phyloP scores from a whole-genome alignment of 2,113 vertebrate genomes.

The Poicephalus meyeri region DNA sequence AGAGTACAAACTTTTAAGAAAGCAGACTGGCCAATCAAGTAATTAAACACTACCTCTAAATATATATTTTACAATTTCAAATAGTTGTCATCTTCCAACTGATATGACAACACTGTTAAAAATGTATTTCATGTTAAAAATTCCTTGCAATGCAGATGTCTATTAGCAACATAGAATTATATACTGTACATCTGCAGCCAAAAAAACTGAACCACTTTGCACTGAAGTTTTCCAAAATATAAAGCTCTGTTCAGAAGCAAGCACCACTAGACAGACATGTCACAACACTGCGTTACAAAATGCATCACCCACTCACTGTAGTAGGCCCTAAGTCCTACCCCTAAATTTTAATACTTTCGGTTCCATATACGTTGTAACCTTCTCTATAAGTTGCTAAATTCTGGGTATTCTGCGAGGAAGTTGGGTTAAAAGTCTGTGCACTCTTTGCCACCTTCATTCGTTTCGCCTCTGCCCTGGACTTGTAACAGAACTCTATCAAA shows the following conservation, averaged over 20 bases:
- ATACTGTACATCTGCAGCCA: slow-evolving; percentile 90
- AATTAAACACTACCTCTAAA: not conserved
- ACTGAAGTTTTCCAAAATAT: slow-evolving; percentile 79
- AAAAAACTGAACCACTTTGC: slow-evolving; percentile 86
- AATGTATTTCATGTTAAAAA: slow-evolving; percentile 4
- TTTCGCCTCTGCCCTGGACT: slow-evolving; percentile 99
- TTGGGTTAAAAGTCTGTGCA: slow-evolving; percentile 98
- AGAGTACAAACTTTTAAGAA: not conserved
- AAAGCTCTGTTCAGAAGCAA: slow-evolving; percentile 82
- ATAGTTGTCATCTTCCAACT: not conserved
- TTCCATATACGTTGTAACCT: slow-evolving; percentile 99
- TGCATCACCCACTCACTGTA: slow-evolving; percentile 91
- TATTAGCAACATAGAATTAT: slow-evolving; percentile 83
- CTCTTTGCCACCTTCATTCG: slow-evolving; percentile 99
- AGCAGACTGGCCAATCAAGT: not conserved
- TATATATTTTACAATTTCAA: slow-evolving; percentile 32
- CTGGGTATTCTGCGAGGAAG: slow-evolving; percentile 99
- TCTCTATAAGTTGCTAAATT: slow-evolving; percentile 99
- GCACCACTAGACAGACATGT: slow-evolving; percentile 90
- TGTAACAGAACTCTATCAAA: slow-evolving; percentile 99
- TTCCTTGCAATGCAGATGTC: slow-evolving; percentile 92
- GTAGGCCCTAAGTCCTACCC: slow-evolving; percentile 98
- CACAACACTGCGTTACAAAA: slow-evolving; percentile 87
- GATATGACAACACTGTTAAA: slow-evolving; percentile 26
- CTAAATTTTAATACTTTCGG: slow-evolving; percentile 99